Percentiles rank a stretch among this genome's conserved stretches.
These are phyloP conservation scores for Amblyjoppa proteus DNA, from an alignment of 2,888 invertebrate genomes.

Conservation along the genomic window DNA sequence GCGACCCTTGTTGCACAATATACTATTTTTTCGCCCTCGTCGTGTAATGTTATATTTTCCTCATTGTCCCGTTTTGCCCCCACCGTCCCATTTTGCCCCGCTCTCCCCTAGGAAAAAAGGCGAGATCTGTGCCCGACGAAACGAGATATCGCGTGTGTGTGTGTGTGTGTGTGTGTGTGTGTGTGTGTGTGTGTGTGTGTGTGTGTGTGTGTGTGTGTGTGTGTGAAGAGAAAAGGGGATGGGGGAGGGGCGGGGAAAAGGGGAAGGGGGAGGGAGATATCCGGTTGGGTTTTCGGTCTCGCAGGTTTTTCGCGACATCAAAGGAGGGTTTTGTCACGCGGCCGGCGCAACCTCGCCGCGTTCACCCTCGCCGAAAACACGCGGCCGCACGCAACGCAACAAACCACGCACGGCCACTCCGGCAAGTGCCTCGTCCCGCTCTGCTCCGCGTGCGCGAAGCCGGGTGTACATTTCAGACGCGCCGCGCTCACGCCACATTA, in stretches of 20 bases:
- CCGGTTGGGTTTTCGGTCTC: constrained; percentile 53
- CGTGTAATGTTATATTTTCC: too few relatives aligned
- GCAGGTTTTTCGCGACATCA: constrained; percentile 72
- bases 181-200: constrained; percentile 38
- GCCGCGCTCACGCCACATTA: constrained; percentile 65
- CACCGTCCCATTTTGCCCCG: too few relatives aligned
- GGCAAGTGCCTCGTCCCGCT: constrained; percentile 13
- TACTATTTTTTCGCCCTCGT: too few relatives aligned
- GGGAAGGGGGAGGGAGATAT: constrained; percentile 9
- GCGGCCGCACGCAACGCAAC: constrained; percentile 53
- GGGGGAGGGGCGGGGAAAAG: background rate
- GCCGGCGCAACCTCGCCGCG: constrained; percentile 16
- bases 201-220: constrained; percentile 29
- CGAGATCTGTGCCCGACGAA: constrained; percentile 30
- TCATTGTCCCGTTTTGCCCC: too few relatives aligned
- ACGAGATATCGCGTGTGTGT: constrained; percentile 64
- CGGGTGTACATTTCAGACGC: constrained; percentile 63
- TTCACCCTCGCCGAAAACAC: constrained; percentile 35
- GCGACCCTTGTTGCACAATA: too few relatives aligned
- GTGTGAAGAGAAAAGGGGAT: constrained; percentile 43
- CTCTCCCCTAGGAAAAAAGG: background rate
- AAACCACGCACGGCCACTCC: constrained; percentile 13
- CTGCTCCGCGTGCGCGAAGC: constrained; percentile 21
- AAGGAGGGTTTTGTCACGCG: constrained; percentile 76
- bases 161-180: constrained; percentile 15